phyloP scores from a whole-genome alignment of 1,140 invertebrate species.

The Drosophila punjabiensis region DNA sequence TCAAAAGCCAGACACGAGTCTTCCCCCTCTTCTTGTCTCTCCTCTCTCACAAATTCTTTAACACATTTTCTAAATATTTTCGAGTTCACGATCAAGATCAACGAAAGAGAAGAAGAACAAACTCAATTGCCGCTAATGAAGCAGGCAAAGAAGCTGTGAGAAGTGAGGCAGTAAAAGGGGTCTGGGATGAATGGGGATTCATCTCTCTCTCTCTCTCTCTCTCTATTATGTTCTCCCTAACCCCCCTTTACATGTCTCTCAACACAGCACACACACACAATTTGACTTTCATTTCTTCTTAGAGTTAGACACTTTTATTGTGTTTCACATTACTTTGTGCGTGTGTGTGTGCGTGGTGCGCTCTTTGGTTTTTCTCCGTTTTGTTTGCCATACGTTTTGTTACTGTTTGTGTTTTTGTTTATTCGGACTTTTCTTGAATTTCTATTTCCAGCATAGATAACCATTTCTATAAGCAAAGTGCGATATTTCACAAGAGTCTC shows the following conservation, averaged over 20 bases:
- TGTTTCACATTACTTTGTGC: slow-evolving; percentile 66
- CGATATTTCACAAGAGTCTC: slow-evolving; percentile 63
- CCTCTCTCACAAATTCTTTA: slow-evolving; percentile 46
- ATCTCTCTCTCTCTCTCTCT: neutral
- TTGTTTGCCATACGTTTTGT: slow-evolving; percentile 62
- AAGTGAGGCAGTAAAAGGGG: slow-evolving; percentile 16
- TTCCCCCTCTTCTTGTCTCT: neutral
- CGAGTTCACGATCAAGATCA: slow-evolving; percentile 71
- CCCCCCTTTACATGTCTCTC: neutral
- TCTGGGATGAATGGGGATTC: slow-evolving; percentile 1
- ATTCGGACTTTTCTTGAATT: slow-evolving; percentile 76
- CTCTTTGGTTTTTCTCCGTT: slow-evolving; percentile 31
- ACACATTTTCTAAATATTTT: slow-evolving; percentile 76
- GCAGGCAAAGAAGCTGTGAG: slow-evolving; percentile 58
- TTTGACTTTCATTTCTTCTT: slow-evolving; percentile 81
- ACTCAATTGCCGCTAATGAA: slow-evolving; percentile 75
- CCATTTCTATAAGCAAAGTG: slow-evolving; percentile 65
- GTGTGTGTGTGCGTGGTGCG: slow-evolving; percentile 11
- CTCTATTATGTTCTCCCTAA: neutral
- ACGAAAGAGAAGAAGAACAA: slow-evolving; percentile 53
- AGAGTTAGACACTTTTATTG: slow-evolving; percentile 81
- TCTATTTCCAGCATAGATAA: slow-evolving; percentile 75
- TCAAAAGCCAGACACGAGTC: slow-evolving; percentile 56
- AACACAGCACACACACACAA: slow-evolving; percentile 27
- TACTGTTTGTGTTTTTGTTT: slow-evolving; percentile 65